A percentile compares a stretch with the other conserved stretches of the same genome.
Conservation (phyloP, 1,140 invertebrate species). For the Zaprionus kolodkinae region DNA sequence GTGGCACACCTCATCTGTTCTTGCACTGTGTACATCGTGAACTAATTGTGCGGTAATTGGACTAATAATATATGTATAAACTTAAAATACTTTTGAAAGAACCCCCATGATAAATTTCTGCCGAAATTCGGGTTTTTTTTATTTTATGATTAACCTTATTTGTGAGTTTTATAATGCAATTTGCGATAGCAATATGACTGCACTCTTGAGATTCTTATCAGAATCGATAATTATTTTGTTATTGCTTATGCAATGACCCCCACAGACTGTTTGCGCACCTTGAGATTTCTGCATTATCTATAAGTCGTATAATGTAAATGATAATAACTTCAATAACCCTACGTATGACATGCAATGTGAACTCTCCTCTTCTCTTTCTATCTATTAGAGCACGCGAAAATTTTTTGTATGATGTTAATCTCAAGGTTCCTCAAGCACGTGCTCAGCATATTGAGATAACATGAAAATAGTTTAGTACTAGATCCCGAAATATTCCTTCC, state of each 20-base stretch:
- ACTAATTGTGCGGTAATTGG: constrained; percentile 46
- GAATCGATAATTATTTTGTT: neutral
- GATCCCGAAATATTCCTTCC: neutral
- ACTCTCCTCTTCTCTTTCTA: neutral
- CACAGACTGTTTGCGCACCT: neutral
- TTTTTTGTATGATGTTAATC: neutral
- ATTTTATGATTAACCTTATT: neutral
- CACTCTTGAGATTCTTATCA: constrained; percentile 1
- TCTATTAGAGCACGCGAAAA: neutral
- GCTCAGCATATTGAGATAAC: neutral
- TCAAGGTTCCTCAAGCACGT: neutral
- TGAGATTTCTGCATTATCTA: constrained; percentile 1
- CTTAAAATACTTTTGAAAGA: neutral
- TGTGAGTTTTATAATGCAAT: neutral
- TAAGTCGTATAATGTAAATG: neutral
- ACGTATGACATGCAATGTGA: constrained; percentile 7
- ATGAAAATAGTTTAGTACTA: neutral
- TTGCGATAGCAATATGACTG: neutral
- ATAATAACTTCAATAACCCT: neutral
- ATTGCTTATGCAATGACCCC: neutral
- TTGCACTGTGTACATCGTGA: neutral
- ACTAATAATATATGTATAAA: neutral
- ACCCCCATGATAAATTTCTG: neutral
- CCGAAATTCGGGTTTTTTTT: neutral
- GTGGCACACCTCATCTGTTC: constrained; percentile 26